These are phyloP conservation scores for Nasonia vitripennis DNA, from an alignment of 1,140 invertebrate species.

Conservation along the genomic window DNA sequence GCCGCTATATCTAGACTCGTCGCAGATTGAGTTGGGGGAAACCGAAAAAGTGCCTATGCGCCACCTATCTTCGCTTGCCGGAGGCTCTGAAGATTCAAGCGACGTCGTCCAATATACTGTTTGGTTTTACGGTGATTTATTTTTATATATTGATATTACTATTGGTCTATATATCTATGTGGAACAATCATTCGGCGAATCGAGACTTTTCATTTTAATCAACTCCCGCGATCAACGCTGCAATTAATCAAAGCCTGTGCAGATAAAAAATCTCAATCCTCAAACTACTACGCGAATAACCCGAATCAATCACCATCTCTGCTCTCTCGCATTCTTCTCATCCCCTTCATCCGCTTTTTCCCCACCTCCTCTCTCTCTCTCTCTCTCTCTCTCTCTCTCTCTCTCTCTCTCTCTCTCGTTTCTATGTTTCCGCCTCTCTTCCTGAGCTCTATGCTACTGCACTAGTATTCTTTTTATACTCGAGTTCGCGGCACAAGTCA, in stretches of 20 bases:
- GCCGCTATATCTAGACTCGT: no score
- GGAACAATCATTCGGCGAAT: neutral
- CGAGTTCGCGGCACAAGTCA: slow-evolving; percentile 26
- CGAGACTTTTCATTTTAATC: neutral
- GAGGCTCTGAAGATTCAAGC: no score
- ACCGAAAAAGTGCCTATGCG: no score
- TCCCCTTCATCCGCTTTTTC: neutral
- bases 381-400: no score
- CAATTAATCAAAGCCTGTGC: neutral
- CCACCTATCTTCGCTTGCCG: no score
- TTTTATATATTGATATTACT: no score
- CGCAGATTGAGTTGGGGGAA: no score
- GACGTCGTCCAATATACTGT: no score
- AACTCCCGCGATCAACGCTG: slow-evolving; percentile 1
- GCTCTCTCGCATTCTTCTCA: neutral
- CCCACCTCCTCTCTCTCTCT: neutral
- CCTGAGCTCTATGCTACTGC: neutral
- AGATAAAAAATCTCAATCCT: neutral
- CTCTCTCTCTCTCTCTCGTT: neutral
- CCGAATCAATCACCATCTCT: neutral
- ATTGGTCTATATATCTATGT: no score
- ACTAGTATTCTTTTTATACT: neutral
- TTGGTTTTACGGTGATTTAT: no score
- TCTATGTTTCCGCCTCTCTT: slow-evolving; percentile 20
- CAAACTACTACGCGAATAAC: neutral